phyloP scores from a whole-genome alignment of 2,113 vertebrate species.

The Columbina picui region DNA sequence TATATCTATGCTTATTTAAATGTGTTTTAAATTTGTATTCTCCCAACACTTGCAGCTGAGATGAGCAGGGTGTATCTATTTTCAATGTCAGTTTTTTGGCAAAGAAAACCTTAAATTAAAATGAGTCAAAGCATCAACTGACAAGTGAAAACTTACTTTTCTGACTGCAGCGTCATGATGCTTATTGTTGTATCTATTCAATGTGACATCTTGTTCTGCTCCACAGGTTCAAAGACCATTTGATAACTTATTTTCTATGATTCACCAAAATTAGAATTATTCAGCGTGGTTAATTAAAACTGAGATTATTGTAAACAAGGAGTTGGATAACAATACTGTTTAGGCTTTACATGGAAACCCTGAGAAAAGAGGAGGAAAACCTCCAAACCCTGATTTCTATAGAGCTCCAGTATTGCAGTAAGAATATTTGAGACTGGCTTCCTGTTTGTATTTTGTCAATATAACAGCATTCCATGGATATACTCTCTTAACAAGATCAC shows the following conservation, averaged over 20 bases:
- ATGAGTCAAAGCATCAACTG: background rate
- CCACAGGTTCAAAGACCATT: background rate
- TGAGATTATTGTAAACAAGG: background rate
- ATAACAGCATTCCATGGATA: background rate
- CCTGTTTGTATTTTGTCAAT: background rate
- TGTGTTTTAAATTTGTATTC: background rate
- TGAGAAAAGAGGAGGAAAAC: background rate
- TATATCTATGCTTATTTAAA: background rate
- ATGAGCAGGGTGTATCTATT: background rate
- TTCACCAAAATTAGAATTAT: background rate
- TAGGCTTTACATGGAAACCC: background rate
- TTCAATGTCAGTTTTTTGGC: background rate
- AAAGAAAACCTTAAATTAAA: background rate
- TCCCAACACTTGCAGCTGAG: background rate
- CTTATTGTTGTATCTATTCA: background rate
- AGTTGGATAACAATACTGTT: background rate
- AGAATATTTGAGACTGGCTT: background rate
- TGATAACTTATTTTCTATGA: background rate
- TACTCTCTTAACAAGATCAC: background rate
- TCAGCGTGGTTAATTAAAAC: background rate
- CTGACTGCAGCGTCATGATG: background rate
- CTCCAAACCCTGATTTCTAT: background rate
- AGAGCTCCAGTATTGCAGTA: background rate
- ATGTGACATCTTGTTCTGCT: background rate
- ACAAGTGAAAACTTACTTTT: background rate